These are phyloP conservation scores for Anguilla marmorata DNA, from an alignment of 2,797 vertebrate genomes.

Conservation along the genomic window DNA sequence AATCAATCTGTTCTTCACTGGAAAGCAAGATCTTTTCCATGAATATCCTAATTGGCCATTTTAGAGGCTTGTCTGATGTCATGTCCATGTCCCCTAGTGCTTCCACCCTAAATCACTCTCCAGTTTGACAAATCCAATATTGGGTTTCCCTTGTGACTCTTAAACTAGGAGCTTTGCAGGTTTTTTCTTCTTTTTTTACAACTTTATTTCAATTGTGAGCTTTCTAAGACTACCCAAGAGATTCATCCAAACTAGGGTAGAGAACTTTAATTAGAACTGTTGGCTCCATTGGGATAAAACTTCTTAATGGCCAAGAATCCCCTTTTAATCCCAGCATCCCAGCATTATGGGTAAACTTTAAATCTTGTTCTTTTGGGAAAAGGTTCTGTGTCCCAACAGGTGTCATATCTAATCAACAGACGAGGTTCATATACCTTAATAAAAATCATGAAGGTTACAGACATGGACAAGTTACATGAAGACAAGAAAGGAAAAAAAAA, in stretches of 20 bases:
- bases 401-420: background rate
- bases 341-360: conserved; percentile 37
- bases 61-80: background rate
- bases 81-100: background rate
- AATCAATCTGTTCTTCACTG: too few relatives aligned
- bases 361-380: background rate
- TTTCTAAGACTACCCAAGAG: conserved; percentile 53
- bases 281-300: conserved; percentile 47
- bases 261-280: conserved; percentile 62
- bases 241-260: conserved; percentile 56
- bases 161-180: conserved; percentile 53
- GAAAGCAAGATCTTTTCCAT: too few relatives aligned
- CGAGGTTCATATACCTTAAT: too few relatives aligned
- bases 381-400: background rate
- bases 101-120: conserved; percentile 36
- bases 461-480: too few relatives aligned
- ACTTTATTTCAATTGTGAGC: conserved; percentile 60
- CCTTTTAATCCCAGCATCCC: conserved; percentile 47
- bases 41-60: background rate
- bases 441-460: too few relatives aligned
- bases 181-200: conserved; percentile 44
- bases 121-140: conserved; percentile 53
- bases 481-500: too few relatives aligned
- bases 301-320: conserved; percentile 52
- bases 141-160: conserved; percentile 47